Percentiles rank a stretch among this genome's conserved stretches.
phyloP scores from a whole-genome alignment of 2,888 invertebrate species.

The Deilephila porcellus region DNA sequence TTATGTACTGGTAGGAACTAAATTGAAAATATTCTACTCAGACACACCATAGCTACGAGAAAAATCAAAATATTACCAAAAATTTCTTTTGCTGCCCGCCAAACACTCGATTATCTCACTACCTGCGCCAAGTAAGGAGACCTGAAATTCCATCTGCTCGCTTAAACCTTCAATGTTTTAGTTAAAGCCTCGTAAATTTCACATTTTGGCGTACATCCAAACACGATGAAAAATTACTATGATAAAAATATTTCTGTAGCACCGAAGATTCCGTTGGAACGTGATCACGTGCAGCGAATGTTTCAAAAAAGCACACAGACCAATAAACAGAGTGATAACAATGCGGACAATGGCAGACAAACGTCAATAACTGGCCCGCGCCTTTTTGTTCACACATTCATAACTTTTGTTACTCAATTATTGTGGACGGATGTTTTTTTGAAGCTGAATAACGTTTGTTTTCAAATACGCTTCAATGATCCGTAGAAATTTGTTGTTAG shows the following conservation, averaged over 20 bases:
- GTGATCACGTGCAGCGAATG: conserved; percentile 5
- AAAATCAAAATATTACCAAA: neutral
- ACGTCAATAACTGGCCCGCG: conserved; percentile 4
- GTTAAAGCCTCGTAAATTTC: neutral
- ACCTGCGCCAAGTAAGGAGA: neutral
- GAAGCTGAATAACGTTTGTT: neutral
- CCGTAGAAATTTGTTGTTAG: neutral
- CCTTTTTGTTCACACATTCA: conserved; percentile 14
- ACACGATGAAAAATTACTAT: conserved; percentile 2
- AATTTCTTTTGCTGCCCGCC: neutral
- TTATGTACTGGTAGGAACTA: no score
- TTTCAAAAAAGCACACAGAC: neutral
- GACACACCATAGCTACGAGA: no score
- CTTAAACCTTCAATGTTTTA: conserved; percentile 7
- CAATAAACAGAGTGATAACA: conserved; percentile 5
- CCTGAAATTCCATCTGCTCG: neutral
- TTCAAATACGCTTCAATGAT: neutral
- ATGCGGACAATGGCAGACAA: conserved; percentile 9
- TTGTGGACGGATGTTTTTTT: neutral
- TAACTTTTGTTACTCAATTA: conserved; percentile 20
- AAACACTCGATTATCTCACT: neutral
- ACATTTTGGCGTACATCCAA: conserved; percentile 8
- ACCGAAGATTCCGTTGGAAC: neutral
- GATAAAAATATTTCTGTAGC: conserved; percentile 6
- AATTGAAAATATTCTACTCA: no score